Evolutionary conservation across 2,113 vertebrate genomes (phyloP), one percentile per base, ranked within the genome.

Genomic region (Ginglymostoma cirratum): DNA sequence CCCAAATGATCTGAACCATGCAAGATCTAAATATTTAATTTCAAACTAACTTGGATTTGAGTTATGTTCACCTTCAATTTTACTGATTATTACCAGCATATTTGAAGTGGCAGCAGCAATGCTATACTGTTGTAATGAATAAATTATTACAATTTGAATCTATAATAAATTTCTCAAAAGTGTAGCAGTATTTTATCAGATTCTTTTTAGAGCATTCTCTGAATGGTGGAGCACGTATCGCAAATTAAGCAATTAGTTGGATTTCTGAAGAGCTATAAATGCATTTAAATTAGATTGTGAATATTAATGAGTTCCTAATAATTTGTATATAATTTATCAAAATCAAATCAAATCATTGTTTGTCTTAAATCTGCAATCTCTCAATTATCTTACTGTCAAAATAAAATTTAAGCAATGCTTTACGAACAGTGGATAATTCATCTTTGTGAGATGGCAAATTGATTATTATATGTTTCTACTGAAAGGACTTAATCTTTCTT

Each of bases 241-340:
- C 24, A 30, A 55, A 19, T 30, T 61, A 15, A 12, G 4, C 12
- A 65, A 2, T 61, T 42, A 45, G 17, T 85, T 90, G 61, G 52
- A 61, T 30, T 61, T 90, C 87, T 90, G 52, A 90, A n/a, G 87
- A 90, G 52, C 87, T 61, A 34, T 30, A 90, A 90, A 90, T 90
- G 87, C 34, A 90, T 90, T 90, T 30, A 90, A 90, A 90, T 61
- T 90, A 34, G 48, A 61, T 61, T 61, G 87, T 19, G 27, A 61
- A 90, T 61, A 61, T 90, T 90, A 90, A 90, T 61, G 1, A 15
- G 3, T 61, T 61, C 27, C 87, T 90, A 90, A 90, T 90, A 55
- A 61, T 90, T 90, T 90, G 87, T 34, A 27, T 61, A 3, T 17
- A 83, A 30, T 61, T 90, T 0, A 90, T 90, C 52, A 90, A 55